These are phyloP conservation scores for Helleia helle DNA, from an alignment of 2,888 invertebrate species.

Conservation along the genomic window DNA sequence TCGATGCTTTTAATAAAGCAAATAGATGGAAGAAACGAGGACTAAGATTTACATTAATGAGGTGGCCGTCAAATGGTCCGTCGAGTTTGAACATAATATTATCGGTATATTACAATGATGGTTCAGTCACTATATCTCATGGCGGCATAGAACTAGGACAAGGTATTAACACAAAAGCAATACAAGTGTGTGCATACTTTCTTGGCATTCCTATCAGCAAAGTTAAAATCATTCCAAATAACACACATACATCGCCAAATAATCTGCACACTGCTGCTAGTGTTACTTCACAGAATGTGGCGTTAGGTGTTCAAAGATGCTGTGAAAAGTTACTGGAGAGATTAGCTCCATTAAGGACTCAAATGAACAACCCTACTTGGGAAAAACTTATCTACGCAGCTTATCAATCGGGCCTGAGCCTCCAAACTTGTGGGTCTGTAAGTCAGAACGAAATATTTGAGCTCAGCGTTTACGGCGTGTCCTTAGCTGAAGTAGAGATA, in stretches of 20 bases:
- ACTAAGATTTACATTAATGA: constrained; percentile 41
- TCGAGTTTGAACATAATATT: constrained; percentile 58
- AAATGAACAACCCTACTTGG: constrained; percentile 63
- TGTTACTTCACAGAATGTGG: constrained; percentile 76
- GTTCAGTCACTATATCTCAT: constrained; percentile 77
- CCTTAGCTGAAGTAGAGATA: constrained; percentile 79
- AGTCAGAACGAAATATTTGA: constrained; percentile 34
- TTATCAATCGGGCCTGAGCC: constrained; percentile 38
- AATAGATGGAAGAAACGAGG: constrained; percentile 84
- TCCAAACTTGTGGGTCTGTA: constrained; percentile 43
- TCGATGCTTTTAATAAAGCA: constrained; percentile 63
- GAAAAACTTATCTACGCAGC: constrained; percentile 64
- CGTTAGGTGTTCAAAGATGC: constrained; percentile 63
- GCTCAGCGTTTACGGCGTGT: constrained; percentile 67
- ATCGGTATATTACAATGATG: constrained; percentile 78
- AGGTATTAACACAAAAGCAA: constrained; percentile 83
- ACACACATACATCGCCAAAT: constrained; percentile 72
- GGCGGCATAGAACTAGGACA: constrained; percentile 82
- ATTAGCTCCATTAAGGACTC: constrained; percentile 53
- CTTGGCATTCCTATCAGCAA: constrained; percentile 76
- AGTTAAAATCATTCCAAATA: constrained; percentile 73
- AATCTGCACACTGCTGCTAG: constrained; percentile 73
- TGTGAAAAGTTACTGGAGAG: constrained; percentile 58
- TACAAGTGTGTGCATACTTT: constrained; percentile 80
- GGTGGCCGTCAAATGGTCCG: constrained; percentile 72